Evolutionary conservation across 2,797 vertebrate species (phyloP).

Genomic region (Chelon auratus): DNA sequence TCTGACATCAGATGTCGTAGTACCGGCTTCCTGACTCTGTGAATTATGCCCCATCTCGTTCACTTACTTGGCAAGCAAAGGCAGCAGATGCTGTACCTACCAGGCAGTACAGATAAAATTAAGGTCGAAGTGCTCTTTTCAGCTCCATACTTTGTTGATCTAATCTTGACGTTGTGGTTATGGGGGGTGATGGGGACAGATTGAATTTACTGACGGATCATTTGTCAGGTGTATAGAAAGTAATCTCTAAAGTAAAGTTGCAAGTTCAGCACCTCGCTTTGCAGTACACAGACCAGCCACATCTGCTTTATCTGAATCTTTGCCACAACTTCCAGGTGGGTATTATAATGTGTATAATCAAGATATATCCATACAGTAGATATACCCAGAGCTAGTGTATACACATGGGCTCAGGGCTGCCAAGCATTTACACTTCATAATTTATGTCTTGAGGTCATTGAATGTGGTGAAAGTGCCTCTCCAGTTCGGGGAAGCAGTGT

Average conservation of each 20-base stretch:
- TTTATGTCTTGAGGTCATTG: slow-evolving; percentile 49
- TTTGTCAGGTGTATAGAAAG: slow-evolving; percentile 38
- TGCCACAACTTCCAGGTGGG: slow-evolving; percentile 51
- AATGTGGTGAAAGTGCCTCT: slow-evolving; percentile 39
- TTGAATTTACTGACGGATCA: slow-evolving; percentile 32
- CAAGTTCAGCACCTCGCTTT: slow-evolving; percentile 26
- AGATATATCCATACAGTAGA: slow-evolving; percentile 46
- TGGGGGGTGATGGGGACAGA: slow-evolving; percentile 18
- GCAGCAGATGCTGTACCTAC: slow-evolving; percentile 63
- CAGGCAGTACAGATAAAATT: slow-evolving; percentile 52
- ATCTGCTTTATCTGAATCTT: slow-evolving; percentile 58
- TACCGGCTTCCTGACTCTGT: slow-evolving; percentile 40
- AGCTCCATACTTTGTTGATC: slow-evolving; percentile 43
- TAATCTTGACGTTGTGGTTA: slow-evolving; percentile 37
- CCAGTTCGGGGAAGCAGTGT: slow-evolving; percentile 28
- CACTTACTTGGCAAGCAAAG: slow-evolving; percentile 55
- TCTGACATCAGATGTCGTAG: slow-evolving; percentile 59
- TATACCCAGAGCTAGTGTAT: slow-evolving; percentile 34
- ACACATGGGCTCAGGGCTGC: slow-evolving; percentile 38
- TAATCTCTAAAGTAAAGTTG: slow-evolving; percentile 25
- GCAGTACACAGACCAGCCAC: slow-evolving; percentile 27
- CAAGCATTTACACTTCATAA: slow-evolving; percentile 39
- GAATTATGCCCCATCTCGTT: slow-evolving; percentile 74
- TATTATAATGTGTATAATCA: slow-evolving; percentile 38
- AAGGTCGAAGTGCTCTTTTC: slow-evolving; percentile 42